Conservation (phyloP, 1,140 invertebrate genomes). For the Eueides isabella region DNA sequence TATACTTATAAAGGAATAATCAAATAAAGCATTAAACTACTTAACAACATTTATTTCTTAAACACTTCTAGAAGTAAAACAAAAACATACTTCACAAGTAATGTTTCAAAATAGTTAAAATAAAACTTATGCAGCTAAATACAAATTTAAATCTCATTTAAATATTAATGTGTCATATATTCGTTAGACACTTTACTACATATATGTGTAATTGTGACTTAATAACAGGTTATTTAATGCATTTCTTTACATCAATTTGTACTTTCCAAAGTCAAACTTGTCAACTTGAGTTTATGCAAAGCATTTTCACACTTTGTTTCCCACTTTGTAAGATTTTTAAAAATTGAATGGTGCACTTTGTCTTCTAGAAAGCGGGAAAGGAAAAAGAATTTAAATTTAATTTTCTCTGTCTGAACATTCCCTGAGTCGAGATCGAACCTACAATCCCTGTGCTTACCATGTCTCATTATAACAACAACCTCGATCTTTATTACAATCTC, state of each 20-base stretch:
- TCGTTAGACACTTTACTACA: not conserved
- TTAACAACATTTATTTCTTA: constrained; percentile 65
- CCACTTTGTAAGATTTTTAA: too few species aligned
- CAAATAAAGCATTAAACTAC: constrained; percentile 30
- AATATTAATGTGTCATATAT: not conserved
- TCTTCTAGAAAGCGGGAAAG: too few species aligned
- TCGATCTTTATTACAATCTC: too few species aligned
- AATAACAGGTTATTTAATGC: not conserved
- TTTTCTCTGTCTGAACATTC: too few species aligned
- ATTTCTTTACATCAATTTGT: not conserved
- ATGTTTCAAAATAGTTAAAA: constrained; percentile 39
- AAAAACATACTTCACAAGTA: constrained; percentile 69
- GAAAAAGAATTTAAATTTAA: too few species aligned
- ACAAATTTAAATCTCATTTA: constrained; percentile 23
- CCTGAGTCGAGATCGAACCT: too few species aligned
- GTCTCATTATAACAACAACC: too few species aligned
- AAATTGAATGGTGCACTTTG: too few species aligned
- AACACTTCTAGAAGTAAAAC: constrained; percentile 61
- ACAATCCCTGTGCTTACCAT: too few species aligned
- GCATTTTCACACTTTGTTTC: too few species aligned
- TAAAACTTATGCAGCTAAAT: constrained; percentile 25
- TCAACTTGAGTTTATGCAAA: too few species aligned
- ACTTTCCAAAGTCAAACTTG: too few species aligned
- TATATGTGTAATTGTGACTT: not conserved
- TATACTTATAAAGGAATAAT: constrained; percentile 12